Conservation (phyloP, 2,797 vertebrate genomes). For the Tapirus indicus region DNA sequence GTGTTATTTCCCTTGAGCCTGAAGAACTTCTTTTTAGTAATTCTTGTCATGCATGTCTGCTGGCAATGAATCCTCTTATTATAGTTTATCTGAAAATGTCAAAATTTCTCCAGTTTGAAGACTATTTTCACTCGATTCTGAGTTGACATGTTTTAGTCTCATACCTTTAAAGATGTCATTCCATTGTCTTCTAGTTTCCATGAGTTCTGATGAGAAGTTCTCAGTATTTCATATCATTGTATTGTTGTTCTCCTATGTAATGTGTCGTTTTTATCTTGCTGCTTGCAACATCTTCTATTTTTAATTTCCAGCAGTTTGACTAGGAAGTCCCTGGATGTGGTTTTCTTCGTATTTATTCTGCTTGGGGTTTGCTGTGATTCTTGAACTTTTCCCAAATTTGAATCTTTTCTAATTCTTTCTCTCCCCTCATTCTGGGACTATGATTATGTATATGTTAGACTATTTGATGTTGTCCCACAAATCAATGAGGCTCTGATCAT, state of each 20-base stretch:
- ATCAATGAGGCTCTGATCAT: background rate
- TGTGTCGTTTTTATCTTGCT: background rate
- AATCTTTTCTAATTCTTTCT: background rate
- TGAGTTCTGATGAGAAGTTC: background rate
- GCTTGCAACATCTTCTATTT: conserved; percentile 16
- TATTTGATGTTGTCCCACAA: background rate
- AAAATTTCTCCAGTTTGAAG: background rate
- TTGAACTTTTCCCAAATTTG: background rate
- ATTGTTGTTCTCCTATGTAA: background rate
- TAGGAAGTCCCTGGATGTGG: background rate
- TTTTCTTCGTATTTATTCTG: background rate
- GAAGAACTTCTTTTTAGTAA: background rate
- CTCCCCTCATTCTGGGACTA: background rate
- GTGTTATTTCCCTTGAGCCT: background rate
- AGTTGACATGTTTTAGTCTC: background rate
- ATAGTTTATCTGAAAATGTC: background rate
- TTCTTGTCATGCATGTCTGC: background rate
- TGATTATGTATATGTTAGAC: background rate
- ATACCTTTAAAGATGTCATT: background rate
- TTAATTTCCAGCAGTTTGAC: background rate
- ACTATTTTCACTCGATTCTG: background rate
- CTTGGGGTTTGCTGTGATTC: background rate
- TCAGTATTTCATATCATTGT: background rate
- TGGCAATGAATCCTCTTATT: background rate
- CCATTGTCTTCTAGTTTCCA: background rate